Percentiles rank a stretch among this genome's conserved stretches.
Conservation (phyloP, 2,888 invertebrate genomes). For the Cheilosia vulpina region DNA sequence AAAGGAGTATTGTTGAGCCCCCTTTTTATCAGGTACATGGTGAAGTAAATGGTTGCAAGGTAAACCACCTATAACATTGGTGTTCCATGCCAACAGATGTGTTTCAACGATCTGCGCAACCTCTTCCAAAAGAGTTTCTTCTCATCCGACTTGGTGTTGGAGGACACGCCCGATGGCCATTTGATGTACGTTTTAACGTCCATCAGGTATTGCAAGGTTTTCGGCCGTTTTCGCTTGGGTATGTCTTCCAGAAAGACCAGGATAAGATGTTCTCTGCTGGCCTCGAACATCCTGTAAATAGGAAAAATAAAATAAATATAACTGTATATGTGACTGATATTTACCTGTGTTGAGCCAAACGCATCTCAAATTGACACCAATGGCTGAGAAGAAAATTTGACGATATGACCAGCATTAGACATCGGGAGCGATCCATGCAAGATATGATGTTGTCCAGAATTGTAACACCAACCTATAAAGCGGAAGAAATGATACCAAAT, state of each 20-base stretch:
- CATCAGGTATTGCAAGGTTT: conserved; percentile 87
- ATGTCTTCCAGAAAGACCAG: conserved; percentile 88
- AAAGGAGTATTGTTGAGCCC: conserved; percentile 3
- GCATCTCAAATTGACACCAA: conserved; percentile 91
- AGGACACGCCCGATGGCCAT: conserved; percentile 84
- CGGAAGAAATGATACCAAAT: neutral
- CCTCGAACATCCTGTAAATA: conserved; percentile 85
- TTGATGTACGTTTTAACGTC: conserved; percentile 88
- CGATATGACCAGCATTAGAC: conserved; percentile 87
- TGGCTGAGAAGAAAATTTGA: conserved; percentile 87
- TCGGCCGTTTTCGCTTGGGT: conserved; percentile 86
- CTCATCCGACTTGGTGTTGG: conserved; percentile 79
- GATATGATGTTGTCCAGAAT: conserved; percentile 89
- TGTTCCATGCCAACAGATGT: conserved; percentile 69
- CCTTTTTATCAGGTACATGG: conserved; percentile 69
- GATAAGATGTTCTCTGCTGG: conserved; percentile 86
- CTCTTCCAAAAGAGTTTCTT: conserved; percentile 83
- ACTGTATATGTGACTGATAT: too few species aligned
- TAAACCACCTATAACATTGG: neutral
- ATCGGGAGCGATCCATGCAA: conserved; percentile 87
- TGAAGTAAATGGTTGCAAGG: conserved; percentile 8
- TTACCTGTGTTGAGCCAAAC: conserved; percentile 87
- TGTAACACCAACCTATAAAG: conserved; percentile 85
- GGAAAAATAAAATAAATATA: neutral
- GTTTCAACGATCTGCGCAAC: conserved; percentile 79